Conservation (phyloP, 2,888 invertebrate species). For the Phortica okadai region DNA sequence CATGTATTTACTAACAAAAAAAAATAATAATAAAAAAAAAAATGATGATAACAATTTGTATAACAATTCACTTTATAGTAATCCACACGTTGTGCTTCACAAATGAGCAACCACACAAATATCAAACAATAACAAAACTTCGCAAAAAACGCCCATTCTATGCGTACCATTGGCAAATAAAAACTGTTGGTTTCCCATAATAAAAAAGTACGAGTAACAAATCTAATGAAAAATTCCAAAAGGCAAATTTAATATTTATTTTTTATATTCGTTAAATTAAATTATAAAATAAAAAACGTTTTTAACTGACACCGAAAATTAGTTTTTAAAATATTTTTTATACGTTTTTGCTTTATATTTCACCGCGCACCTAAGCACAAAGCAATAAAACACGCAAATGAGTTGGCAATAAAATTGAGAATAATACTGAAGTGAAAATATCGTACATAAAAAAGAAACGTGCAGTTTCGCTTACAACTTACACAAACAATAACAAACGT, state of each 20-base stretch:
- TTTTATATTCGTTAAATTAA: background rate
- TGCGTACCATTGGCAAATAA: conserved; percentile 20
- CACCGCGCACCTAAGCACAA: background rate
- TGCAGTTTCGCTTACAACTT: conserved; percentile 26
- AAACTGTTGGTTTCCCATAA: conserved; percentile 31
- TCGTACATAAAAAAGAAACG: conserved; percentile 2
- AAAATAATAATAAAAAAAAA: background rate
- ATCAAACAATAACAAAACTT: background rate
- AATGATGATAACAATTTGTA: background rate
- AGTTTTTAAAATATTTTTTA: too few relatives aligned
- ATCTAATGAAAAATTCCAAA: conserved; percentile 16
- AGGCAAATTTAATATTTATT: background rate
- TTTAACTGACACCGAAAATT: too few relatives aligned
- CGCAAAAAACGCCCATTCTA: background rate
- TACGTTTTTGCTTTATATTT: background rate
- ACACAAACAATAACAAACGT: background rate
- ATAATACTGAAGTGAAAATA: background rate
- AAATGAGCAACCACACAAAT: background rate
- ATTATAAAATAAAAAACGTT: background rate
- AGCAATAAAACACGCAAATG: background rate
- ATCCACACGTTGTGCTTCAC: conserved; percentile 8
- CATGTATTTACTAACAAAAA: background rate
- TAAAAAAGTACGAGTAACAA: conserved; percentile 5
- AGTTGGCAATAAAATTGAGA: conserved; percentile 20
- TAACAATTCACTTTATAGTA: background rate